These are phyloP conservation scores for Acropternis orthonyx DNA, from an alignment of 2,797 vertebrate species.

Conservation along the genomic window DNA sequence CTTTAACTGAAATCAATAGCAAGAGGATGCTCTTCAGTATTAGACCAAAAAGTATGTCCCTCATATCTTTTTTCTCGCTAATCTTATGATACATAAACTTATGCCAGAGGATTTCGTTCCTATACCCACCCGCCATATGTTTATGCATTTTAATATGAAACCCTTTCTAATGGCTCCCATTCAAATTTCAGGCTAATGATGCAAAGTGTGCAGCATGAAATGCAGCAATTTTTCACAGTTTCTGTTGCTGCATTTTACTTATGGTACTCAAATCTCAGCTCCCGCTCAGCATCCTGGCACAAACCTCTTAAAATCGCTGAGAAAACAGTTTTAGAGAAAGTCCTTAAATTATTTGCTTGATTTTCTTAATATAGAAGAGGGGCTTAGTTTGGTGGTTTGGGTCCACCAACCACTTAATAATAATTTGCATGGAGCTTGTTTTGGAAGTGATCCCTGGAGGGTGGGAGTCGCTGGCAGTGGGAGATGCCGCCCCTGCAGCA, in stretches of 20 bases:
- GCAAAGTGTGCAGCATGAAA: neutral
- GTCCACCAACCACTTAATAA: neutral
- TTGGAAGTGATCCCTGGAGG: neutral
- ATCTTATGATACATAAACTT: neutral
- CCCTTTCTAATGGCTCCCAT: neutral
- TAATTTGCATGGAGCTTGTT: neutral
- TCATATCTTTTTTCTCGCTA: neutral
- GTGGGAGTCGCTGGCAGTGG: neutral
- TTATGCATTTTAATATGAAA: neutral
- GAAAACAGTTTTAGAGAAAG: neutral
- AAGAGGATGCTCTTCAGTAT: neutral
- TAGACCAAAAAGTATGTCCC: neutral
- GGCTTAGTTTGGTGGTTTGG: fast-evolving
- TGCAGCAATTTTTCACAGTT: neutral
- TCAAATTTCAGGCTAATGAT: neutral
- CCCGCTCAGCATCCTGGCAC: neutral
- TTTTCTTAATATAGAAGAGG: neutral
- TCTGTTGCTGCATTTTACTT: neutral
- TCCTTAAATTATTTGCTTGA: neutral
- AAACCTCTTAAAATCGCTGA: neutral
- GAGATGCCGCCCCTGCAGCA: neutral
- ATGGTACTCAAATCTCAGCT: fast-evolving
- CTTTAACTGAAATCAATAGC: neutral
- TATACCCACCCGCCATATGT: neutral
- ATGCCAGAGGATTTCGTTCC: neutral